Conservation (phyloP, 2,113 vertebrate species). For the Myrmecobius fasciatus region DNA sequence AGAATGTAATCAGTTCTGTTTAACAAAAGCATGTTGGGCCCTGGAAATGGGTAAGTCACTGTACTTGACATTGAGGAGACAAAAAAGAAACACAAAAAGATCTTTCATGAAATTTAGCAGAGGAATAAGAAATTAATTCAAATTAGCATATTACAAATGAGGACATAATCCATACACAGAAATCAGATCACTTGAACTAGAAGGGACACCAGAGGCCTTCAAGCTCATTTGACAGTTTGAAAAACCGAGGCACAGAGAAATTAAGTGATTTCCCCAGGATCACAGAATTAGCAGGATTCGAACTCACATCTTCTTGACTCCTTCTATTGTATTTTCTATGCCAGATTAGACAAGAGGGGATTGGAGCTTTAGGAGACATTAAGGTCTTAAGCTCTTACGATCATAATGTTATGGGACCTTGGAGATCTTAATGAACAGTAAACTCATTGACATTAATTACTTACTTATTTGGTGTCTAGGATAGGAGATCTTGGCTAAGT, state of each 20-base stretch:
- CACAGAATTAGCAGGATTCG: not conserved
- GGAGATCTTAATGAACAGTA: not conserved
- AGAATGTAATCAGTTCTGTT: not conserved
- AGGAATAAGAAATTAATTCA: not conserved
- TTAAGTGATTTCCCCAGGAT: not conserved
- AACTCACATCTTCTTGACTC: not conserved
- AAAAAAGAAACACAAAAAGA: not conserved
- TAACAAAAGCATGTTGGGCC: not conserved
- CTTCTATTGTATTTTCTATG: not conserved
- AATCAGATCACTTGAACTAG: not conserved
- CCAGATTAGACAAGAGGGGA: not conserved
- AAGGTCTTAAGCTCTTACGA: not conserved
- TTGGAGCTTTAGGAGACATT: not conserved
- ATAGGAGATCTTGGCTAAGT: conserved; percentile 52
- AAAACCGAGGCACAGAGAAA: not conserved
- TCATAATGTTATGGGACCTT: not conserved
- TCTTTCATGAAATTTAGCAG: not conserved
- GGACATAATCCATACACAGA: not conserved
- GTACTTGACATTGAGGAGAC: not conserved
- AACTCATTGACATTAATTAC: not conserved
- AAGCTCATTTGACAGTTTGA: not conserved
- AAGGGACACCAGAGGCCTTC: not conserved
- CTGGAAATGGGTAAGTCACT: not conserved
- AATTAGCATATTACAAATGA: not conserved
- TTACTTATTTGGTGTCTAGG: not conserved